Percentiles rank a stretch among this genome's conserved stretches.
Conservation (phyloP, 2,113 vertebrate genomes). For the Talpa occidentalis region DNA sequence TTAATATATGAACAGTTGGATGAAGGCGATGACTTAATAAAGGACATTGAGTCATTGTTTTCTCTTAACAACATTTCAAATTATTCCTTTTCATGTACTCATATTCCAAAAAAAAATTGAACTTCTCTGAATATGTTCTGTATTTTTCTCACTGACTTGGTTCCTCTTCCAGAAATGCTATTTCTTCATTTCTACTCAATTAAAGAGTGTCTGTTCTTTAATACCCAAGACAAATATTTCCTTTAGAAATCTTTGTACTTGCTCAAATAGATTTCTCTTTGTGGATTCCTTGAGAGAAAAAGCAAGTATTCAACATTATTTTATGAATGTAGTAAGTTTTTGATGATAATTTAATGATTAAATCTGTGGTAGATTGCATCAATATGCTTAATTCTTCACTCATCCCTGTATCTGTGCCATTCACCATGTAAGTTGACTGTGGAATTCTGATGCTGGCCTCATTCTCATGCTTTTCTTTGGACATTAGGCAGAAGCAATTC, state of each 20-base stretch:
- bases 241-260: not conserved
- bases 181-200: not conserved
- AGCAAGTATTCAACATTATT: not conserved
- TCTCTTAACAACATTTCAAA: not conserved
- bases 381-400: not conserved
- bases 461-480: not conserved
- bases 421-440: not conserved
- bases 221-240: not conserved
- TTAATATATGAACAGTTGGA: not conserved
- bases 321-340: not conserved
- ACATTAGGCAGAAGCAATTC: not conserved
- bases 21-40: not conserved
- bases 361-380: not conserved
- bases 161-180: not conserved
- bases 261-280: not conserved
- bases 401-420: fast-evolving
- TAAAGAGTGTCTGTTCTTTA: not conserved
- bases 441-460: not conserved
- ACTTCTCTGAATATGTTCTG: not conserved
- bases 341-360: not conserved
- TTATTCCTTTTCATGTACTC: not conserved
- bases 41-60: not conserved
- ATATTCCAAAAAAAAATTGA: not conserved
- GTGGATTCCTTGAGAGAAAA: not conserved
- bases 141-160: not conserved